Base-by-base conservation (phyloP, 2,113 vertebrate species). In the Parus major region DNA sequence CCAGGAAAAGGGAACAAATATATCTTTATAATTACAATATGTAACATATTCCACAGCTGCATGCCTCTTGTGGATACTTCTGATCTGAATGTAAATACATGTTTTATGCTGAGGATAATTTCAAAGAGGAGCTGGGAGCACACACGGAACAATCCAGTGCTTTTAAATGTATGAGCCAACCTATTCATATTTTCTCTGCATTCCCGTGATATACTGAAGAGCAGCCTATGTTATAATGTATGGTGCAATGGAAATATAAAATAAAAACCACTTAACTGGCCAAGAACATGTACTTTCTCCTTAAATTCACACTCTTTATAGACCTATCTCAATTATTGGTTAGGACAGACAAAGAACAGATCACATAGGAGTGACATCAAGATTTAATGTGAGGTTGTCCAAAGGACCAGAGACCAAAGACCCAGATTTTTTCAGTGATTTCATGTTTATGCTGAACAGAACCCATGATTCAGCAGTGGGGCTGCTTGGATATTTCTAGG, bases 21-120 rank as follows among this genome's bases (percentile, higher is more conserved):
- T 68, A 80, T 97, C 97, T 87, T 90, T 94, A 88, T 94, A 95
- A 94, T 94, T 90, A 93, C 70, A 94, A 91, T 86, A 93, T 86
- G 87, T 71, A 90, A 92, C 86, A 73, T 55, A 75, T 49, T 91
- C 79, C 65, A 57, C 75, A 96, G 46, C 93, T 96, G 93, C 55
- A 52, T 66, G 87, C 92, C 65, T 88, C 78, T 90, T 79, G 63
- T 94, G 90, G 79, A 53, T 92, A 70, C 76, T 83, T 96, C 91
- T 93, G 85, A 93, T 82, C 65, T 96, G 93, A 93, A 94, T 87
- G 90, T 70, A 95, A 97, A 93, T 86, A 94, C 91, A 50, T 69
- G 42, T 49, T 93, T 93, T 80, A 86, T 66, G 80, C 69, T n/a
- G 64, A 95, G 86, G 85, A 86, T 78, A 95, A 92, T 93, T 93